These are phyloP conservation scores for Drosophila suboccidentalis DNA, from an alignment of 2,888 invertebrate genomes.

Conservation along the genomic window DNA sequence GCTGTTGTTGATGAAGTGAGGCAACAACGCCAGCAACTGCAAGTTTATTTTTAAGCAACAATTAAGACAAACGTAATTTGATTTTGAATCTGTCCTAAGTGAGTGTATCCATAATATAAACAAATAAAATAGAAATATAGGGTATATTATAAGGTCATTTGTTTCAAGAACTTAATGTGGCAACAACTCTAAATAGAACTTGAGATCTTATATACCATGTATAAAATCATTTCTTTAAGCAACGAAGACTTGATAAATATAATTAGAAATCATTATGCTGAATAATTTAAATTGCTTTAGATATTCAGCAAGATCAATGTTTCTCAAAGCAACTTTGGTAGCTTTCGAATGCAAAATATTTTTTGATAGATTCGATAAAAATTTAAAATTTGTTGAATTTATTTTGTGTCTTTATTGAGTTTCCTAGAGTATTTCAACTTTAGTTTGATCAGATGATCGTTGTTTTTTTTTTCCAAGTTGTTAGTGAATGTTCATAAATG, in stretches of 20 bases:
- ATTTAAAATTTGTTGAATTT: not conserved
- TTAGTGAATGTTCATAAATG: slow-evolving; percentile 1
- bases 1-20: slow-evolving; percentile 46
- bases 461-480: not conserved
- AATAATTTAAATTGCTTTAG: too few species aligned
- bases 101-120: not conserved
- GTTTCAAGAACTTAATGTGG: not conserved
- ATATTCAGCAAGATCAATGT: too few species aligned
- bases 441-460: not conserved
- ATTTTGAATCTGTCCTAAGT: slow-evolving; percentile 17
- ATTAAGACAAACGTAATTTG: slow-evolving; percentile 45
- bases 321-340: too few species aligned
- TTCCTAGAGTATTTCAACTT: not conserved
- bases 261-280: too few species aligned
- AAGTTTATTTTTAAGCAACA: slow-evolving; percentile 45
- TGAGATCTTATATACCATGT: too few species aligned
- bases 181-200: too few species aligned
- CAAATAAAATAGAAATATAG: not conserved
- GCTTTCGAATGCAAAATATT: too few species aligned
- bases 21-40: slow-evolving; percentile 48
- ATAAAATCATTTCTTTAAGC: too few species aligned
- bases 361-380: too few species aligned
- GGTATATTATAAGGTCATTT: not conserved
- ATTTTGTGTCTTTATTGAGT: not conserved
- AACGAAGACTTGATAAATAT: too few species aligned